These are phyloP conservation scores for Bufo gargarizans DNA, from an alignment of 2,113 vertebrate species.

Conservation along the genomic window DNA sequence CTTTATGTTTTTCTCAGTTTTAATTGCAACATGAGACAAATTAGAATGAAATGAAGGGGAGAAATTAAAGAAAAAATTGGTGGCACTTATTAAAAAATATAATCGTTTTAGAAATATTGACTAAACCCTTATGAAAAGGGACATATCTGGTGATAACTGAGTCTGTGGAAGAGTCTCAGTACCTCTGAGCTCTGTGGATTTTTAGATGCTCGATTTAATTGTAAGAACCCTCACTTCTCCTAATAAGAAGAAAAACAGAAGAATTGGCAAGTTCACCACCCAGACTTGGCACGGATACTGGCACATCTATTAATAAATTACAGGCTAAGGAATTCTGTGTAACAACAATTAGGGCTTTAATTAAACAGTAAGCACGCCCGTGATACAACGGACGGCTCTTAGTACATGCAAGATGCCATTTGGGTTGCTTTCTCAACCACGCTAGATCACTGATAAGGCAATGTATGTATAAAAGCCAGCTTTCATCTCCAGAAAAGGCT, in stretches of 20 bases:
- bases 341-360: neutral
- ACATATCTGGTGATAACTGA: neutral
- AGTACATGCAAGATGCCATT: constrained; percentile 62
- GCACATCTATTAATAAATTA: neutral
- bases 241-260: neutral
- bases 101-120: neutral
- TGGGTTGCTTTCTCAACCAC: constrained; percentile 67
- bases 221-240: neutral
- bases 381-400: neutral
- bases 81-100: too few relatives aligned
- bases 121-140: neutral
- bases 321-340: neutral
- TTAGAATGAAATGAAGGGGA: neutral
- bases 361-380: neutral
- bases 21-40: neutral
- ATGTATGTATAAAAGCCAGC: constrained; percentile 67
- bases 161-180: neutral
- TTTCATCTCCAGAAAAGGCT: constrained; percentile 70
- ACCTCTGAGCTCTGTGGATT: neutral
- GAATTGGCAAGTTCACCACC: neutral
- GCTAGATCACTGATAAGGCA: constrained; percentile 67
- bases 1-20: neutral
- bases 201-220: neutral
- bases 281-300: neutral
- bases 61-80: too few relatives aligned